phyloP scores from a whole-genome alignment of 2,113 vertebrate genomes.

The Oreochromis aureus region DNA sequence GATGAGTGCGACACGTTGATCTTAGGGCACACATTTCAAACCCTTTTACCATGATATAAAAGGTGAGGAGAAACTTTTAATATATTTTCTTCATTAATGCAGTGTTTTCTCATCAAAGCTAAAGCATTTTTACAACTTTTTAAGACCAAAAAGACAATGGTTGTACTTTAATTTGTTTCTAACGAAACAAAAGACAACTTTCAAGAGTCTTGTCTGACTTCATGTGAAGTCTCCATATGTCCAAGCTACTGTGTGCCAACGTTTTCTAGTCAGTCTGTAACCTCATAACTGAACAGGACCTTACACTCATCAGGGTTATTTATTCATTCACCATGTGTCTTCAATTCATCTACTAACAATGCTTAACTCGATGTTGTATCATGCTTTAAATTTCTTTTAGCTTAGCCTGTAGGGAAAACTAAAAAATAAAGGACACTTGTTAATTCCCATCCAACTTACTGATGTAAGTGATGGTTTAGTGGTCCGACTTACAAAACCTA shows the following conservation, averaged over 20 bases:
- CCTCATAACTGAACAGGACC: conserved; percentile 36
- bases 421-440: not conserved
- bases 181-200: conserved; percentile 37
- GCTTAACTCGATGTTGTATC: not conserved
- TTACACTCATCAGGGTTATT: conserved; percentile 49
- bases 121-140: conserved; percentile 20
- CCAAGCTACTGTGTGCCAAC: conserved; percentile 47
- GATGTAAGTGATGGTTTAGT: not conserved
- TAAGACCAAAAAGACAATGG: conserved; percentile 29
- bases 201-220: conserved; percentile 41
- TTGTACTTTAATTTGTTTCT: conserved; percentile 28
- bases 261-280: conserved; percentile 43
- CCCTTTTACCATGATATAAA: not conserved
- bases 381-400: not conserved
- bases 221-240: conserved; percentile 36
- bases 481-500: not conserved
- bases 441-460: not conserved
- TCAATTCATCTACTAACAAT: conserved; percentile 12
- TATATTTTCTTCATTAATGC: conserved; percentile 19
- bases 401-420: not conserved
- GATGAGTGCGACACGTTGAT: not conserved
- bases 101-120: conserved; percentile 34
- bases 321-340: conserved; percentile 49
- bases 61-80: not conserved
- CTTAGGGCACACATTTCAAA: not conserved